Evolutionary conservation across 2,113 vertebrate species (phyloP), one percentile per base, ranked within the genome.

Genomic region (Oreocharis arfaki): DNA sequence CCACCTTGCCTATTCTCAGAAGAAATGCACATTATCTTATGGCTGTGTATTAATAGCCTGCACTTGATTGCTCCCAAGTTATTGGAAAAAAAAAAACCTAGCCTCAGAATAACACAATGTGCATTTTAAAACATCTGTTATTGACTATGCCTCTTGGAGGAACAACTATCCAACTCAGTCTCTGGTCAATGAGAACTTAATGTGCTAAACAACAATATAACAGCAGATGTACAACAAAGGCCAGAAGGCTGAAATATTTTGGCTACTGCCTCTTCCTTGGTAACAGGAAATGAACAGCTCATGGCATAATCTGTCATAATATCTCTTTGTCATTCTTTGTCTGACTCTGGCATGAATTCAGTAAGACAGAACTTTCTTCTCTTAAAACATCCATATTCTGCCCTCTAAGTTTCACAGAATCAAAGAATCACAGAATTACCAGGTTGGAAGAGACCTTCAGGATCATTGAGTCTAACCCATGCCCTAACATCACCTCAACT

Each of bases 211-310:
- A 95, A 91, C 86, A 96, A 60, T 96, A 68, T 41, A 93, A 82
- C 37, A 93, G 80, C 97, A 98, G 95, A 98, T 97, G 97, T 92
- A 96, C 65, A 97, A 93, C 95, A 96, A 97, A 17, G 49, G 49
- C 90, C 87, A 74, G 95, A 93, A 97, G 94, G 86, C 67, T 93
- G 63, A 86, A 97, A 94, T 91, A 78, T 93, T 96, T 97, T 96
- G 95, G 93, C 79, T 96, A 92, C 91, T 96, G 91, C 57, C 55
- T 97, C 95, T 97, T 97, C 87, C 93, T 93, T 92, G 86, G 94
- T 94, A 97, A 97, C 85, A 98, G 98, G 97, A 98, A 97, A 98
- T 97, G 89, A 98, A 94, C 17, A 96, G 87, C 80, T 97, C 77
- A 91, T 73, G 90, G 87, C 74, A 97, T 88, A 96, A 95, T 84